A percentile compares a stretch with the other conserved stretches of the same genome.
Evolutionary conservation across 2,888 invertebrate genomes (phyloP).

Genomic region (Lumbricus terrestris): DNA sequence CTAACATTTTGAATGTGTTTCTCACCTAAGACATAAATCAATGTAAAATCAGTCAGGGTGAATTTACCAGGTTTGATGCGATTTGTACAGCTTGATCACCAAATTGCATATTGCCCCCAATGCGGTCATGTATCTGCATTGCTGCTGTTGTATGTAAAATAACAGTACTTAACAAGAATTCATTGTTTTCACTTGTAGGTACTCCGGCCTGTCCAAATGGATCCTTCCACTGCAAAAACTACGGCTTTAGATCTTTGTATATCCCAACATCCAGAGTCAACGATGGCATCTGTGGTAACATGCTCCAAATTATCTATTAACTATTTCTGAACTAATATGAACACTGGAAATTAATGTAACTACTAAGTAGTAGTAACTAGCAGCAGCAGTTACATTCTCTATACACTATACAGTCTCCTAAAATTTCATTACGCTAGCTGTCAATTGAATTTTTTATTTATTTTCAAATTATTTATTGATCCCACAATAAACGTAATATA

Average conservation of each 20-base stretch:
- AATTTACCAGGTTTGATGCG: too few species aligned
- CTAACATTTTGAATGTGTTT: too few species aligned
- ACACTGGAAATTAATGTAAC: background rate
- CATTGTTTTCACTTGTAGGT: conserved; percentile 68
- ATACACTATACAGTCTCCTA: background rate
- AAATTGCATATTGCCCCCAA: too few species aligned
- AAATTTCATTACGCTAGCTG: background rate
- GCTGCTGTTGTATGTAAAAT: background rate
- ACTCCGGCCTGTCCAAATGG: conserved; percentile 85
- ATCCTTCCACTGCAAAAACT: conserved; percentile 80
- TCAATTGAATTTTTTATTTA: too few species aligned
- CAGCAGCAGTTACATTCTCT: background rate
- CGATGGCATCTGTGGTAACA: conserved; percentile 80
- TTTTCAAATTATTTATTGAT: too few species aligned
- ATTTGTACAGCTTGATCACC: too few species aligned
- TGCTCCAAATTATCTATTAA: background rate
- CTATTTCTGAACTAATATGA: background rate
- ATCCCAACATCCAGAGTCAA: conserved; percentile 82
- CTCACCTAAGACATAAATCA: too few species aligned
- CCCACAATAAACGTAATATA: too few species aligned
- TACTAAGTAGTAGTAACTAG: too few species aligned
- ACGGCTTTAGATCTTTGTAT: conserved; percentile 68
- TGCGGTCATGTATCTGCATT: background rate
- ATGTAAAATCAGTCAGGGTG: too few species aligned
- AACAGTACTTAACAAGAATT: background rate